Evolutionary conservation across 2,113 vertebrate species (phyloP).

Genomic region (Ornithorhynchus anatinus): DNA sequence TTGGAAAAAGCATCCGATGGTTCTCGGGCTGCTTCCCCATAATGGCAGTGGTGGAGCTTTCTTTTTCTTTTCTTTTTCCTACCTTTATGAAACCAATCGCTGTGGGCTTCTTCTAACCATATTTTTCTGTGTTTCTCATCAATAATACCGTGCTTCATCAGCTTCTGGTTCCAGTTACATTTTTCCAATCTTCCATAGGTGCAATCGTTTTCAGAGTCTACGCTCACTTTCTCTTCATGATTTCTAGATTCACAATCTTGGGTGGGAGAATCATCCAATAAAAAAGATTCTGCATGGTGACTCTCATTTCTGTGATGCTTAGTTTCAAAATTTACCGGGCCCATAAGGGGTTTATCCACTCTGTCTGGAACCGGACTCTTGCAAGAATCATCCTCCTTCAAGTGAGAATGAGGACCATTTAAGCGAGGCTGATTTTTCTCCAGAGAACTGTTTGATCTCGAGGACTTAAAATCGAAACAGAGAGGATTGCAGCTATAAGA

Average conservation of each 20-base stretch:
- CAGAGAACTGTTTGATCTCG: constrained; percentile 59
- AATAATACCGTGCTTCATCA: constrained; percentile 35
- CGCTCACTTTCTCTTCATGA: constrained; percentile 44
- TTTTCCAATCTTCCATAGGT: constrained; percentile 59
- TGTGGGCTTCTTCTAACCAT: constrained; percentile 54
- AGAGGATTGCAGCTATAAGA: constrained; percentile 89
- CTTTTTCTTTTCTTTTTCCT: constrained; percentile 67
- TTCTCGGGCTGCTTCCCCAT: constrained; percentile 17
- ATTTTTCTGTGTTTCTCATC: constrained; percentile 57
- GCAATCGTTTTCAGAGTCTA: constrained; percentile 46
- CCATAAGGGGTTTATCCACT: constrained; percentile 1
- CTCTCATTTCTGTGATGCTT: constrained; percentile 2
- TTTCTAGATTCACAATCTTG: constrained; percentile 48
- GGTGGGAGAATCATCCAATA: constrained; percentile 9
- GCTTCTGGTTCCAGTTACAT: constrained; percentile 44
- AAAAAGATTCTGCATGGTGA: constrained; percentile 19
- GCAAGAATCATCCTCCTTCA: constrained; percentile 36
- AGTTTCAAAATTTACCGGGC: constrained; percentile 4
- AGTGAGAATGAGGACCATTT: constrained; percentile 50
- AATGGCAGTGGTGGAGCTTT: constrained; percentile 61
- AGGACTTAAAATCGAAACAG: constrained; percentile 85
- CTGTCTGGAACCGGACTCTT: not conserved
- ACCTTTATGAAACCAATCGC: constrained; percentile 61
- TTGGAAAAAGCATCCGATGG: constrained; percentile 21
- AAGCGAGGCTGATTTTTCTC: constrained; percentile 54